Evolutionary conservation across 1,140 invertebrate species (phyloP).

Genomic region (Cydia fagiglandana): DNA sequence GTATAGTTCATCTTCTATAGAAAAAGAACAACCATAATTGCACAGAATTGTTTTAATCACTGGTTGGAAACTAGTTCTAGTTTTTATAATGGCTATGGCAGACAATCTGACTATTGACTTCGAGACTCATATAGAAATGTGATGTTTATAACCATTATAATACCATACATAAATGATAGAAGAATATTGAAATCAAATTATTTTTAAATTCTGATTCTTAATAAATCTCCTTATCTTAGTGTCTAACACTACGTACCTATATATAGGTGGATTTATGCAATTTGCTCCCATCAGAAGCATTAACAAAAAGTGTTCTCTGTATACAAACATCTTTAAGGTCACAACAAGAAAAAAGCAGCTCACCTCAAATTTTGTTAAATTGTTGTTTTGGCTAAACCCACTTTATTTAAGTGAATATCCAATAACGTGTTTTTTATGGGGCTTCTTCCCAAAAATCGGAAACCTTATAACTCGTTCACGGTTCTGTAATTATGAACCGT

Average conservation of each 20-base stretch:
- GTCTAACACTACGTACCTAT: too few species aligned
- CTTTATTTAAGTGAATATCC: not conserved
- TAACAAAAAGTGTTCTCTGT: not conserved
- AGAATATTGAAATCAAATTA: not conserved
- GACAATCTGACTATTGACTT: constrained; percentile 5
- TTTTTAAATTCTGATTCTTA: too few species aligned
- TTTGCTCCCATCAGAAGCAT: too few species aligned
- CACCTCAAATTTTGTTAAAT: not conserved
- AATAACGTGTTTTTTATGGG: constrained; percentile 19
- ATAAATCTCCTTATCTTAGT: too few species aligned
- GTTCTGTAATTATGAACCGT: constrained; percentile 10
- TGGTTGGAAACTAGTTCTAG: not conserved
- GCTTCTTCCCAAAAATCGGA: constrained; percentile 24
- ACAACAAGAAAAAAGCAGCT: not conserved
- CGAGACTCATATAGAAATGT: not conserved
- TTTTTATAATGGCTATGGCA: not conserved
- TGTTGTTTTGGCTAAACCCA: not conserved
- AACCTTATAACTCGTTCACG: constrained; percentile 14
- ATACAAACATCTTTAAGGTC: not conserved
- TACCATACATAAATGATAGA: not conserved
- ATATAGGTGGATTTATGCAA: too few species aligned
- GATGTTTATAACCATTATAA: too few species aligned
- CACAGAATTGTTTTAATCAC: not conserved
- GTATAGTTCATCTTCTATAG: not conserved
- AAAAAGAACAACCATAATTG: not conserved